A percentile compares a stretch with the other conserved stretches of the same genome.
Conservation (phyloP, 2,888 invertebrate species). For the Dicyrtomina minuta region DNA sequence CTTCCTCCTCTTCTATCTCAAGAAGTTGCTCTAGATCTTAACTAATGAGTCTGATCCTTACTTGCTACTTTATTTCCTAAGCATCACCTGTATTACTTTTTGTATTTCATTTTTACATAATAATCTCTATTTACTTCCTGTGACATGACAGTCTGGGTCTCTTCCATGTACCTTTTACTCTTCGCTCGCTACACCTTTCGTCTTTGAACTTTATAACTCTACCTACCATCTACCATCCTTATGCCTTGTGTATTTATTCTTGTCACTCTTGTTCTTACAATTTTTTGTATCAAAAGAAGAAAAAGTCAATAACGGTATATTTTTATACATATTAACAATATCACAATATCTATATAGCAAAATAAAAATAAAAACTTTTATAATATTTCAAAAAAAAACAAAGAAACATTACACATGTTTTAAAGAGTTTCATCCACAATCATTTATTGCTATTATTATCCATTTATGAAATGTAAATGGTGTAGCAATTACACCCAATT, state of each 20-base stretch:
- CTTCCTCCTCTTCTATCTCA: not conserved
- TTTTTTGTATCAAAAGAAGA: constrained; percentile 6
- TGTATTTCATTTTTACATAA: too few species aligned
- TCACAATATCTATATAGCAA: constrained; percentile 3
- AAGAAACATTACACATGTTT: too few species aligned
- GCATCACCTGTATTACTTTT: too few species aligned
- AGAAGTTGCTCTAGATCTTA: not conserved
- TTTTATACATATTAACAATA: constrained; percentile 5
- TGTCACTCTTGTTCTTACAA: constrained; percentile 27
- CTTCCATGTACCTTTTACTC: constrained; percentile 5
- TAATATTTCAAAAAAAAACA: not conserved
- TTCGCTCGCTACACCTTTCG: not conserved
- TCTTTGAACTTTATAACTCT: not conserved
- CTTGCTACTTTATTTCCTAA: too few species aligned
- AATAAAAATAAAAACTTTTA: constrained; percentile 15
- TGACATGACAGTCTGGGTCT: not conserved
- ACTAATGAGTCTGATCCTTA: too few species aligned
- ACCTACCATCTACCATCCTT: not conserved
- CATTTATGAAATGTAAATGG: not conserved
- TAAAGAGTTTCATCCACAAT: too few species aligned
- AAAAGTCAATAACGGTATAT: constrained; percentile 26
- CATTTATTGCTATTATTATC: not conserved
- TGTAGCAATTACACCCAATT: too few species aligned
- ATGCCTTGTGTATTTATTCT: constrained; percentile 12
- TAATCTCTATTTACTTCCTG: not conserved